A percentile compares a stretch with the other conserved stretches of the same genome.
Conservation (phyloP, 2,888 invertebrate species). For the Hirtodrosophila alboralis region DNA sequence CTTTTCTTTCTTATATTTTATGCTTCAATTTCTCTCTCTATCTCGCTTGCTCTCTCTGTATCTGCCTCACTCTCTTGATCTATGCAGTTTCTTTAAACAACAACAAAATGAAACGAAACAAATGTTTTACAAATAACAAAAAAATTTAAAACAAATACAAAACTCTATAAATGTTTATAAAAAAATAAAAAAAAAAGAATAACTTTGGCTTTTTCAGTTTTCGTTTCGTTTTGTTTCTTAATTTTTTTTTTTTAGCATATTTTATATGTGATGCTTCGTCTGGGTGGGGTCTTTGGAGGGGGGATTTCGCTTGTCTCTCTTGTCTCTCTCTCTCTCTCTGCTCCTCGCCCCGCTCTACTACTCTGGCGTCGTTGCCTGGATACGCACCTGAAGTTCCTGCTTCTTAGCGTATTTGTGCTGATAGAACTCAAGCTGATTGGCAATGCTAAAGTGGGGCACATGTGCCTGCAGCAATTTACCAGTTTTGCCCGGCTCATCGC, state of each 20-base stretch:
- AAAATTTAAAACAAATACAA: too few species aligned
- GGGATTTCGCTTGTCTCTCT: neutral
- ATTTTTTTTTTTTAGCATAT: neutral
- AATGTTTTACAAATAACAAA: too few species aligned
- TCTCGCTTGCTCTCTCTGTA: neutral
- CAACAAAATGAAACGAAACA: too few species aligned
- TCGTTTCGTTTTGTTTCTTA: neutral
- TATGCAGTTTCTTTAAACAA: too few species aligned
- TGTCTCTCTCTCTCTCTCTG: neutral
- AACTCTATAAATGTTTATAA: too few species aligned
- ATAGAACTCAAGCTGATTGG: slow-evolving; percentile 83
- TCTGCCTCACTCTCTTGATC: neutral
- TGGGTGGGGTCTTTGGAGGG: too few species aligned
- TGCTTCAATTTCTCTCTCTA: neutral
- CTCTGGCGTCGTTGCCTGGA: slow-evolving; percentile 44
- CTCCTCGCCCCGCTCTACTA: slow-evolving; percentile 6
- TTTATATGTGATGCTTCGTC: neutral
- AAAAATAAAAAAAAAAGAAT: too few species aligned
- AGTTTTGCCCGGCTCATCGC: slow-evolving; percentile 74
- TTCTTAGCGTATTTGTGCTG: slow-evolving; percentile 83
- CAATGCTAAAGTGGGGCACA: slow-evolving; percentile 81
- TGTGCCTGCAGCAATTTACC: slow-evolving; percentile 79
- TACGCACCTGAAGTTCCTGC: slow-evolving; percentile 83
- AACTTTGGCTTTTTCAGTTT: neutral
- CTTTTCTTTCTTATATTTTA: too few species aligned